phyloP scores from a whole-genome alignment of 2,113 vertebrate genomes.

The Mionectes macconnelli region DNA sequence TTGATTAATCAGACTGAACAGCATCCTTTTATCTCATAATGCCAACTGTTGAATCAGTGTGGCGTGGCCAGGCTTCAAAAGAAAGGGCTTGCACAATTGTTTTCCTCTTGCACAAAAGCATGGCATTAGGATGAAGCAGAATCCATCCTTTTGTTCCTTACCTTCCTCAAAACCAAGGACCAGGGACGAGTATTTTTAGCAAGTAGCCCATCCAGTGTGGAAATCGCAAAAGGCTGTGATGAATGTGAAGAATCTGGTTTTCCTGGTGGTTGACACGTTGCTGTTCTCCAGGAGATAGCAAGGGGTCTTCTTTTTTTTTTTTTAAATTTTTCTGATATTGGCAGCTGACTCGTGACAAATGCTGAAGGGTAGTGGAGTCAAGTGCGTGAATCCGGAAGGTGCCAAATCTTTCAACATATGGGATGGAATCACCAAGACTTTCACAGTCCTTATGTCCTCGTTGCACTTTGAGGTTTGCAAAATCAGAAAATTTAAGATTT shows the following conservation, averaged over 20 bases:
- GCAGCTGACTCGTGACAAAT: background rate
- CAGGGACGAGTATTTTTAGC: background rate
- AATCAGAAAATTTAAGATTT: background rate
- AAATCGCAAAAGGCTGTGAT: background rate
- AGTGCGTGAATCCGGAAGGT: background rate
- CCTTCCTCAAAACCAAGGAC: background rate
- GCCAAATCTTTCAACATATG: background rate
- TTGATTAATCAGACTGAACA: constrained; percentile 61
- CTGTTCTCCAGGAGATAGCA: background rate
- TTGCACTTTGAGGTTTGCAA: background rate
- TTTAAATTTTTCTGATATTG: background rate
- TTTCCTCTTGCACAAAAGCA: background rate
- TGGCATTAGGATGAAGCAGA: background rate
- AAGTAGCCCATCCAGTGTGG: background rate
- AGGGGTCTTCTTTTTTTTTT: background rate
- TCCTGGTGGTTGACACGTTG: background rate
- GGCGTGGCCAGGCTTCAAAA: background rate
- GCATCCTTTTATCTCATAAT: constrained; percentile 43
- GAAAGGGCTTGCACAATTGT: background rate
- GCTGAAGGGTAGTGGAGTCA: background rate
- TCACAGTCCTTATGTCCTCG: background rate
- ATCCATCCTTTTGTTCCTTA: background rate
- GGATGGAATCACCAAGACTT: background rate
- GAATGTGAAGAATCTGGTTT: background rate
- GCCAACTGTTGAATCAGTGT: background rate